These are phyloP conservation scores for Caradrina kadenii DNA, from an alignment of 2,888 invertebrate species.

Conservation along the genomic window DNA sequence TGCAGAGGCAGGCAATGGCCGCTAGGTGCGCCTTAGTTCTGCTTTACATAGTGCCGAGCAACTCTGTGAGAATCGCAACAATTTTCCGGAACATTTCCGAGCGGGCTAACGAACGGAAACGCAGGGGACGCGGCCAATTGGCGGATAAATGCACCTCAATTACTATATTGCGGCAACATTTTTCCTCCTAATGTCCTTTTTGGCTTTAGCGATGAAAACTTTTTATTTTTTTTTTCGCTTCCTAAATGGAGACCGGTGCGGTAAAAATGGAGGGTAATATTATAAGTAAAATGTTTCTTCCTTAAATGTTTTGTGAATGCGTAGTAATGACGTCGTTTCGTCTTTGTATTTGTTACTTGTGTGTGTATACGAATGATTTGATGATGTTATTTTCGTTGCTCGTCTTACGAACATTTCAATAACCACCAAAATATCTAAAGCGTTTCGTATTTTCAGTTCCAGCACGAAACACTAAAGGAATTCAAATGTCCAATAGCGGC, in stretches of 20 bases:
- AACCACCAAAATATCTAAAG: conserved; percentile 13
- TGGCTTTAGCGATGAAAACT: conserved; percentile 71
- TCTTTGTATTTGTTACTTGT: conserved; percentile 19
- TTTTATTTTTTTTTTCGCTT: conserved; percentile 66
- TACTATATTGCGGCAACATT: conserved; percentile 86
- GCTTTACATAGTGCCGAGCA: conserved; percentile 77
- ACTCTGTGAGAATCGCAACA: conserved; percentile 83
- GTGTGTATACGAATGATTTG: conserved; percentile 18
- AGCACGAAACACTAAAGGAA: conserved; percentile 30
- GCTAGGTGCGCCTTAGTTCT: conserved; percentile 69
- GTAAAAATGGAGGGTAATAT: conserved; percentile 44
- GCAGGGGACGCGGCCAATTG: conserved; percentile 87
- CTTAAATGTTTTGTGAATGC: conserved; percentile 30
- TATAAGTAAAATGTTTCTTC: conserved; percentile 42
- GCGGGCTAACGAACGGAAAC: conserved; percentile 87
- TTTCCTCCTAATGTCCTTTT: conserved; percentile 82
- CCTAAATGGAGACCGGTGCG: conserved; percentile 49
- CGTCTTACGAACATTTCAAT: conserved; percentile 28
- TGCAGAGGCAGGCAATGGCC: conserved; percentile 44
- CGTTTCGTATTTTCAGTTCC: conserved; percentile 17
- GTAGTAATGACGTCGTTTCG: conserved; percentile 12
- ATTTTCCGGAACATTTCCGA: conserved; percentile 88
- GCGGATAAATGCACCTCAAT: conserved; percentile 88
- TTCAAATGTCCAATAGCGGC: conserved; percentile 51
- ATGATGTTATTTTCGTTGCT: conserved; percentile 8